phyloP scores from a whole-genome alignment of 2,888 invertebrate species.

The Idaea aversata region DNA sequence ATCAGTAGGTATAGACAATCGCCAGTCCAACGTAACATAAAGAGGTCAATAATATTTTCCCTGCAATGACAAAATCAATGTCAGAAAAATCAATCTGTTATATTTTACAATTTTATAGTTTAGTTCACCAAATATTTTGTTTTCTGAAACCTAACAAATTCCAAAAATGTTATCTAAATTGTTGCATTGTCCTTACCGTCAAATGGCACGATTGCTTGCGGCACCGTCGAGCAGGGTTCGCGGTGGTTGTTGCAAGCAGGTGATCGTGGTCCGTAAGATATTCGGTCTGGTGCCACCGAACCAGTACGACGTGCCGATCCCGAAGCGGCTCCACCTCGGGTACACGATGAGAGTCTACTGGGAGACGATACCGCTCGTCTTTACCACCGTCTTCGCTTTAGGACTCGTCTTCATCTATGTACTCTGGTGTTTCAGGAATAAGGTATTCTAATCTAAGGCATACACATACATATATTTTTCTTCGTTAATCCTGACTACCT shows the following conservation, averaged over 20 bases:
- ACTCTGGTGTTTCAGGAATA: conserved; percentile 47
- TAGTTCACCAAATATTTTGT: not conserved
- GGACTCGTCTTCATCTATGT: conserved; percentile 33
- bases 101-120: not conserved
- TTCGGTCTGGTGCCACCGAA: conserved; percentile 40
- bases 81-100: no score
- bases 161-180: conserved; percentile 51
- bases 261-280: conserved; percentile 16
- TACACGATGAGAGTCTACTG: conserved; percentile 50
- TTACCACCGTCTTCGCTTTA: conserved; percentile 37
- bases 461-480: not conserved
- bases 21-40: no score
- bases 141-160: not conserved
- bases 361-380: conserved; percentile 61
- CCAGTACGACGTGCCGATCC: conserved; percentile 58
- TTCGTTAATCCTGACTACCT: not conserved
- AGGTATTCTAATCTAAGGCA: conserved; percentile 45
- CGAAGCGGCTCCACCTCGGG: conserved; percentile 40
- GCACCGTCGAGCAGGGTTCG: conserved; percentile 13
- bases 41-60: no score
- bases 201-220: conserved; percentile 18
- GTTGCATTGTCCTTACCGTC: conserved; percentile 29
- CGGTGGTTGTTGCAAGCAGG: conserved; percentile 20
- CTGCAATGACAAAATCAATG: no score
- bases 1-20: no score